These are phyloP conservation scores for Lithophane socia DNA, from an alignment of 2,888 invertebrate genomes.

Conservation along the genomic window DNA sequence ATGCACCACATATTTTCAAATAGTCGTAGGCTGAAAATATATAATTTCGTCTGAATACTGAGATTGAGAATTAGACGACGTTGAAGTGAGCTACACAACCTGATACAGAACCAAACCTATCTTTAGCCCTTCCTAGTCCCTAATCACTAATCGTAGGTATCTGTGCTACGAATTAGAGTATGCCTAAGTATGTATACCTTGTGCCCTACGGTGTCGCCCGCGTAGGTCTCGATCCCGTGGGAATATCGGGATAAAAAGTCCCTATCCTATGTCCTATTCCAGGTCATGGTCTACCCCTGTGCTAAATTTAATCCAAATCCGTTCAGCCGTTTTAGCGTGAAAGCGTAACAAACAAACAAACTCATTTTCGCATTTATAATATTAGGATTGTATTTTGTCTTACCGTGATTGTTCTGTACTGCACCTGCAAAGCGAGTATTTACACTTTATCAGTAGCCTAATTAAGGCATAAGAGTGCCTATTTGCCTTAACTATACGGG, in stretches of 20 bases:
- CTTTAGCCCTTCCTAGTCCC: background rate
- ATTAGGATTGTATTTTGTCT: slow-evolving; percentile 6
- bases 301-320: too few relatives aligned
- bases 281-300: too few relatives aligned
- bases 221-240: too few relatives aligned
- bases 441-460: slow-evolving; percentile 1
- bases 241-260: too few relatives aligned
- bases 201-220: too few relatives aligned
- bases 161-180: background rate
- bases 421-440: slow-evolving; percentile 67
- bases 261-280: too few relatives aligned
- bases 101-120: too few relatives aligned
- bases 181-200: too few relatives aligned
- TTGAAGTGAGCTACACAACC: background rate
- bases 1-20: slow-evolving; percentile 96
- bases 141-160: background rate
- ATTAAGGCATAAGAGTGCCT: background rate
- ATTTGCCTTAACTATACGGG: slow-evolving; percentile 7
- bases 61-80: background rate
- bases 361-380: too few relatives aligned
- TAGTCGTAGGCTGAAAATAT: slow-evolving; percentile 92
- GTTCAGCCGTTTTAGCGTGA: too few relatives aligned
- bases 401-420: slow-evolving; percentile 76
- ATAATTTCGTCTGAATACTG: background rate
- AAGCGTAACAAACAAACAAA: too few relatives aligned